Evolutionary conservation across 2,888 invertebrate species (phyloP).

Genomic region (Chalcis sispes): DNA sequence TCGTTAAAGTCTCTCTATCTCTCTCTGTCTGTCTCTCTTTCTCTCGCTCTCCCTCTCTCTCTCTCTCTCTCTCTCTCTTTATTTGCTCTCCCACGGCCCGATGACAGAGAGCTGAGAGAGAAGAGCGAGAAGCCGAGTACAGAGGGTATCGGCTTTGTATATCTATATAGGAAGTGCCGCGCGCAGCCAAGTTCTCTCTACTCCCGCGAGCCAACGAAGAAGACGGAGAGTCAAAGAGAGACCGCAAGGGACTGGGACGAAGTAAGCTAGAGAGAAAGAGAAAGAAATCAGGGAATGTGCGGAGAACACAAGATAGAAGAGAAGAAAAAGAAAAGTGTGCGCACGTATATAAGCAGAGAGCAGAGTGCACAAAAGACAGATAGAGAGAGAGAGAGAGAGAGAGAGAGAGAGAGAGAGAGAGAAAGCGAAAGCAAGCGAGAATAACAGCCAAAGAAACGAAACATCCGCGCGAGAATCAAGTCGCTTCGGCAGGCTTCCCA

Average conservation of each 20-base stretch:
- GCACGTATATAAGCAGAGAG: not conserved
- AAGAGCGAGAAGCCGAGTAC: conserved; percentile 18
- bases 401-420: conserved; percentile 20
- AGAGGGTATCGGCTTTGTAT: conserved; percentile 50
- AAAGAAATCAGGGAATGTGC: conserved; percentile 15
- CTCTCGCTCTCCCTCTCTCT: too few species aligned
- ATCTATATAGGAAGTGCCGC: conserved; percentile 56
- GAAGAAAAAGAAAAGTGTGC: not conserved
- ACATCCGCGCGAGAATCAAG: conserved; percentile 54
- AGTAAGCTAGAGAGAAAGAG: conserved; percentile 16
- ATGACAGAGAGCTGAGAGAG: conserved; percentile 44
- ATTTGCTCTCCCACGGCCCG: conserved; percentile 40
- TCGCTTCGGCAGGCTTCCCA: conserved; percentile 41
- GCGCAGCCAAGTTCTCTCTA: conserved; percentile 48
- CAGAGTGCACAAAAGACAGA: conserved; percentile 6
- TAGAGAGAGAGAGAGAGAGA: conserved; percentile 8
- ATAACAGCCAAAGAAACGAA: conserved; percentile 10
- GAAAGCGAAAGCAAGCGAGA: conserved; percentile 7
- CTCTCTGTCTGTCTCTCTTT: conserved; percentile 41
- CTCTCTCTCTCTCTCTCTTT: too few species aligned
- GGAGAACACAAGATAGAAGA: not conserved
- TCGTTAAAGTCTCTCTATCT: conserved; percentile 51
- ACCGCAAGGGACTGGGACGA: conserved; percentile 4
- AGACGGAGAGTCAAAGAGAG: conserved; percentile 16
- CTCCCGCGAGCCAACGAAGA: conserved; percentile 27